phyloP scores from a whole-genome alignment of 2,888 invertebrate species.

The Sphecodes monilicornis region DNA sequence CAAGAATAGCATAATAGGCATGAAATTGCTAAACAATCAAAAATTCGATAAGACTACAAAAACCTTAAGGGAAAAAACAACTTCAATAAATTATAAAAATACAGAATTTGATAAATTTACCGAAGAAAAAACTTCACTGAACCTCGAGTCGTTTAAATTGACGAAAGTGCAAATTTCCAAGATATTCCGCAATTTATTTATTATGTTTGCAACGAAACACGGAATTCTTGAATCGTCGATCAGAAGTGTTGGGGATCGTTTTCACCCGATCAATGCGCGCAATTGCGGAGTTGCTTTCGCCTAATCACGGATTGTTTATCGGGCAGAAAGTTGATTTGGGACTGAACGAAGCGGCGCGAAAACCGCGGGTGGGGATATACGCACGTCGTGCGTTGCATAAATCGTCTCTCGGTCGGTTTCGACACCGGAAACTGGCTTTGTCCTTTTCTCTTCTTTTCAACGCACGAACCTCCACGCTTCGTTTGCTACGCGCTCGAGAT shows the following conservation, averaged over 20 bases:
- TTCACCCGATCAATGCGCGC: neutral
- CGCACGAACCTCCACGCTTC: conserved; percentile 28
- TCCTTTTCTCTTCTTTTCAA: conserved; percentile 46
- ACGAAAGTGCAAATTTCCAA: neutral
- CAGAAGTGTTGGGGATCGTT: neutral
- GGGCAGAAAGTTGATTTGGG: conserved; percentile 1
- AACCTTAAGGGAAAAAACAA: no score
- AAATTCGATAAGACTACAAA: no score
- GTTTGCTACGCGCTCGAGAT: conserved; percentile 56
- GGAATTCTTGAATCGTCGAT: neutral
- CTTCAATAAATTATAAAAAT: neutral
- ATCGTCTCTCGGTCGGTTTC: conserved; percentile 57
- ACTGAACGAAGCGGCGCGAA: neutral
- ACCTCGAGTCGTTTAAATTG: neutral
- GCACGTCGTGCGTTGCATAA: conserved; percentile 49
- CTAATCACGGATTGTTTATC: neutral
- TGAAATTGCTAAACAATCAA: no score
- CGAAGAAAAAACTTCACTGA: neutral
- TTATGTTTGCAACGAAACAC: neutral
- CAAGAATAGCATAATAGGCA: no score
- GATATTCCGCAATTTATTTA: neutral
- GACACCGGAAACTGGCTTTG: conserved; percentile 65
- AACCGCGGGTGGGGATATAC: neutral
- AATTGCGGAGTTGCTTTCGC: conserved; percentile 7
- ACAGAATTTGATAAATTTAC: neutral